Conservation (phyloP, 2,113 vertebrate genomes). For the Chloebia gouldiae region DNA sequence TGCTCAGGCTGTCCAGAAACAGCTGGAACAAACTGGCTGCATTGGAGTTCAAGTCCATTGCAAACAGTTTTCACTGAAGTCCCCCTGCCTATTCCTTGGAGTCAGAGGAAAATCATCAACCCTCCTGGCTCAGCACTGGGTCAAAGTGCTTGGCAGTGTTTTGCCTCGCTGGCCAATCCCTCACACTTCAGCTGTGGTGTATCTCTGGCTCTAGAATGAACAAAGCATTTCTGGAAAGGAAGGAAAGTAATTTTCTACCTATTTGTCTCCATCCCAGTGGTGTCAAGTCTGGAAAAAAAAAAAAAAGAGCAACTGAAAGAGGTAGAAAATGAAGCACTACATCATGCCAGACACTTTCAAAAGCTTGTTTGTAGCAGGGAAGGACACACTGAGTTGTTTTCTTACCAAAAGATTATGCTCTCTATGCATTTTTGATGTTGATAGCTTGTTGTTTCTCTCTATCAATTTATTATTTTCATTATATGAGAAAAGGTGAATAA, state of each 20-base stretch:
- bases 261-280: background rate
- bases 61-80: background rate
- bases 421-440: background rate
- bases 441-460: background rate
- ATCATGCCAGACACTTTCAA: background rate
- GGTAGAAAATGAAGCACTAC: conserved; percentile 13
- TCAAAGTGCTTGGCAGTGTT: background rate
- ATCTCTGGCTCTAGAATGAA: background rate
- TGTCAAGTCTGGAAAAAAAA: background rate
- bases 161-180: background rate
- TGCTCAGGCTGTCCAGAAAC: background rate
- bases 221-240: background rate
- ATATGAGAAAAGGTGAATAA: background rate
- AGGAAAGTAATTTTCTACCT: background rate
- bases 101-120: fast-evolving
- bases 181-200: background rate
- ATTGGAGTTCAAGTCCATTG: background rate
- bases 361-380: background rate
- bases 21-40: background rate
- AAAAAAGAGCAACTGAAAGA: background rate
- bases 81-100: background rate
- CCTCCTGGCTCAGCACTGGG: background rate
- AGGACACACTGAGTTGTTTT: background rate
- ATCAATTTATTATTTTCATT: background rate
- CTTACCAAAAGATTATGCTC: background rate